phyloP scores from a whole-genome alignment of 2,113 vertebrate genomes.

The Leuciscus idus region DNA sequence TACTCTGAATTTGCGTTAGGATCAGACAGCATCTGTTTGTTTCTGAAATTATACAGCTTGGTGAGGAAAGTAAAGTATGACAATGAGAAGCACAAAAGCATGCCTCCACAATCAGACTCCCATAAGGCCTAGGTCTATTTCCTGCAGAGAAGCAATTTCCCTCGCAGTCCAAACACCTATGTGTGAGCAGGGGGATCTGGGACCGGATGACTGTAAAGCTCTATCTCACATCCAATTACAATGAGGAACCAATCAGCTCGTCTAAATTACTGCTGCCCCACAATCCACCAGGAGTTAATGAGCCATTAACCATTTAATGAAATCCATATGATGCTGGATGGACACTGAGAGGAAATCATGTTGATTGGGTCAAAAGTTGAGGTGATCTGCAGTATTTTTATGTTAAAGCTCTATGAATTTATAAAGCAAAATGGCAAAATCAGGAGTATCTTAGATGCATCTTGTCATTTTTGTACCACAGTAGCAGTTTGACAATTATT shows the following conservation, averaged over 20 bases:
- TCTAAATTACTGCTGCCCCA: conserved; percentile 30
- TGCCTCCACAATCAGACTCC: conserved; percentile 25
- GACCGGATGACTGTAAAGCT: conserved; percentile 28
- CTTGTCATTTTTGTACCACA: background rate
- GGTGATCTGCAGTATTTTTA: background rate
- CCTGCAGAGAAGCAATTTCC: conserved; percentile 24
- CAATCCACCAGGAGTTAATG: conserved; percentile 54
- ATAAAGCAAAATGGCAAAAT: conserved; percentile 36
- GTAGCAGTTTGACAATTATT: conserved; percentile 7
- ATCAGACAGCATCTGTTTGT: conserved; percentile 5
- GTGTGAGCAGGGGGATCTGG: conserved; percentile 1
- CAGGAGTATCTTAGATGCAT: conserved; percentile 5
- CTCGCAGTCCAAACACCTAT: conserved; percentile 8
- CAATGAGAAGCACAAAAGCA: conserved; percentile 23
- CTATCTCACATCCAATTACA: conserved; percentile 53
- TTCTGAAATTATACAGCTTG: conserved; percentile 3
- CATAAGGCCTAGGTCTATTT: conserved; percentile 16
- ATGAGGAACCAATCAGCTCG: conserved; percentile 51
- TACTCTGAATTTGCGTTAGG: background rate
- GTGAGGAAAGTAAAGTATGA: background rate
- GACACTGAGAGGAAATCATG: conserved; percentile 8
- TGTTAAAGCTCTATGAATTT: conserved; percentile 36
- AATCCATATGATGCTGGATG: conserved; percentile 32
- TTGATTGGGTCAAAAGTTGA: conserved; percentile 43
- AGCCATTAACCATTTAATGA: conserved; percentile 59